These are phyloP conservation scores for Tetraodon nigroviridis DNA, from an alignment of 2,113 vertebrate genomes.

Conservation along the genomic window DNA sequence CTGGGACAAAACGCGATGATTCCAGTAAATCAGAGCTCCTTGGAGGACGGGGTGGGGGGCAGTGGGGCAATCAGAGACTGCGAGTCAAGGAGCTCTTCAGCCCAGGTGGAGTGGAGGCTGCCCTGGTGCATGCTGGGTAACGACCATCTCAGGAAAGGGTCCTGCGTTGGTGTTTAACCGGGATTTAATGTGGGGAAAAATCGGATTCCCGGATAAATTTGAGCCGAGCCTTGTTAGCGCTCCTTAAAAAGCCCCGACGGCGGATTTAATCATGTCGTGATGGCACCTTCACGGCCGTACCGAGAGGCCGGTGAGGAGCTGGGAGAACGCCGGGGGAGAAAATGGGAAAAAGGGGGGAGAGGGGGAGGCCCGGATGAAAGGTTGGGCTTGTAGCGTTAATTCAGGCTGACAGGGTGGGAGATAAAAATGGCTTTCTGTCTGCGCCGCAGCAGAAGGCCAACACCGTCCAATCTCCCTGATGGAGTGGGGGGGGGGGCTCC, in stretches of 20 bases:
- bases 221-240: slow-evolving; percentile 10
- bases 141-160: too few species aligned
- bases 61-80: too few species aligned
- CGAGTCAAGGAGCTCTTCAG: too few species aligned
- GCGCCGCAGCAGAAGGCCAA: slow-evolving; percentile 46
- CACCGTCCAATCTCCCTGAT: slow-evolving; percentile 59
- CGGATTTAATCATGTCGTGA: slow-evolving; percentile 38
- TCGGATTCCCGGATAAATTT: too few species aligned
- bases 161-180: too few species aligned
- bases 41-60: too few species aligned
- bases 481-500: slow-evolving; percentile 35
- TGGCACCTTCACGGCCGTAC: slow-evolving; percentile 22
- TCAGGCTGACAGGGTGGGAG: slow-evolving; percentile 56
- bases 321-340: slow-evolving; percentile 18
- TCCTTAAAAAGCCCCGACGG: slow-evolving; percentile 25
- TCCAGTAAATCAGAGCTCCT: too few species aligned
- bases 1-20: too few species aligned
- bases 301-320: slow-evolving; percentile 29
- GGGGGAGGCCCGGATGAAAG: slow-evolving; percentile 47
- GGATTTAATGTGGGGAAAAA: too few species aligned
- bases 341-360: slow-evolving; percentile 48
- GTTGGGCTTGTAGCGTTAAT: slow-evolving; percentile 61
- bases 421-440: slow-evolving; percentile 62
- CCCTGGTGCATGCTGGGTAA: too few species aligned
- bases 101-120: too few species aligned